phyloP scores from a whole-genome alignment of 1,140 invertebrate genomes.

The Parapsyche elsis region DNA sequence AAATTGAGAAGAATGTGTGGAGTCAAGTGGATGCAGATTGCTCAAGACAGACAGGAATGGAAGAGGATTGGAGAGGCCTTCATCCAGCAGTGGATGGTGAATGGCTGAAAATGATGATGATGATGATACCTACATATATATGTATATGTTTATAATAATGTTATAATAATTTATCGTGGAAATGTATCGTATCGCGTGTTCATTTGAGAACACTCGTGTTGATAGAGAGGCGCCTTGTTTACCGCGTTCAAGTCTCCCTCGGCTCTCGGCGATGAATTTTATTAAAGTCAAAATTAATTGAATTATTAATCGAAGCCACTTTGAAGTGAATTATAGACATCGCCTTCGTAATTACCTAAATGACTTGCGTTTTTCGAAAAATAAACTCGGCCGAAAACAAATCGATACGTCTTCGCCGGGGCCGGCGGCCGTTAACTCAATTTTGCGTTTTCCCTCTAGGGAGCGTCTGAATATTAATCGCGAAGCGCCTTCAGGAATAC shows the following conservation, averaged over 20 bases:
- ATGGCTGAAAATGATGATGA: no score
- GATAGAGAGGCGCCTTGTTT: constrained; percentile 10
- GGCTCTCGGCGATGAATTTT: neutral
- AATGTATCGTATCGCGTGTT: no score
- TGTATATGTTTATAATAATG: no score
- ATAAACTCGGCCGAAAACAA: constrained; percentile 19
- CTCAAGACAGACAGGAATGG: no score
- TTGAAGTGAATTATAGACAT: constrained; percentile 35
- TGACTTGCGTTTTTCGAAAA: constrained; percentile 31
- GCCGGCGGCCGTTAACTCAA: constrained; percentile 3
- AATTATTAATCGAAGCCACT: constrained; percentile 37
- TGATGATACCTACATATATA: no score
- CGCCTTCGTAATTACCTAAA: constrained; percentile 31
- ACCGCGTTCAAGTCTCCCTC: neutral
- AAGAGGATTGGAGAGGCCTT: no score
- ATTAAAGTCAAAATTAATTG: constrained; percentile 38
- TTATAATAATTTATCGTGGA: no score
- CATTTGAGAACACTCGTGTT: neutral
- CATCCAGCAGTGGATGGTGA: no score
- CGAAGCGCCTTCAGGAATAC: neutral
- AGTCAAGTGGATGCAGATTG: no score
- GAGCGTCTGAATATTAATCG: constrained; percentile 11
- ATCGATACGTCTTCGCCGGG: constrained; percentile 12
- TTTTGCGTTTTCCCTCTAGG: neutral
- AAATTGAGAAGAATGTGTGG: no score